phyloP scores from a whole-genome alignment of 37 sponge, comb jelly and placozoan species.

The Geodia barretti region DNA sequence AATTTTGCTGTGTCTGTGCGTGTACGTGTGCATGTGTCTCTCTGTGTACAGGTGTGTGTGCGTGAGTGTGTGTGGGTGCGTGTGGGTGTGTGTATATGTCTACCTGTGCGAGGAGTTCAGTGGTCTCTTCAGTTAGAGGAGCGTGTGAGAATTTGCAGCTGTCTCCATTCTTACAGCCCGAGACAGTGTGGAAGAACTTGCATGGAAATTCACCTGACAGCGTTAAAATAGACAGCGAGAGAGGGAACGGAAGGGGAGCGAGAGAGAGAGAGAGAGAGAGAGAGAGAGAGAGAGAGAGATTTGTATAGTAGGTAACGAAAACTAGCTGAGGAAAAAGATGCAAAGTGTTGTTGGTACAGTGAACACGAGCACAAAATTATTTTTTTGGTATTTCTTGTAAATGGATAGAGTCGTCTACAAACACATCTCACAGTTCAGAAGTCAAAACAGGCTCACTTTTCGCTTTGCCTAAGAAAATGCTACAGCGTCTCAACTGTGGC shows the following conservation, averaged over 20 bases:
- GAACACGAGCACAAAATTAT: neutral
- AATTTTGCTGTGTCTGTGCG: constrained; percentile 33
- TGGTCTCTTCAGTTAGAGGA: constrained; percentile 71
- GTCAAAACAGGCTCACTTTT: neutral
- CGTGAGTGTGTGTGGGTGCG: constrained; percentile 16
- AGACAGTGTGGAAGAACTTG: constrained; percentile 76
- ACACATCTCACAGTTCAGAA: neutral
- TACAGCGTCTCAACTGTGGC: too few relatives aligned
- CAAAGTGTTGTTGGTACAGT: neutral
- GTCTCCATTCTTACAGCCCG: constrained; percentile 75
- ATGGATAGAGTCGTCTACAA: neutral
- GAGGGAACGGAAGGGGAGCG: too few relatives aligned
- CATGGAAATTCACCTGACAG: constrained; percentile 89
- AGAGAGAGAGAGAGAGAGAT: too few relatives aligned
- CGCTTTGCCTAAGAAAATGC: too few relatives aligned
- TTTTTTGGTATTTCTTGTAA: too few relatives aligned
- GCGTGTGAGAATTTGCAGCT: constrained; percentile 89
- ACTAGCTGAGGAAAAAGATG: neutral
- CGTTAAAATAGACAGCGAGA: too few relatives aligned
- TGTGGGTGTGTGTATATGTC: neutral
- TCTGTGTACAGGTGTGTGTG: constrained; percentile 46
- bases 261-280: too few relatives aligned
- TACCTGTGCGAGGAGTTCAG: constrained; percentile 59
- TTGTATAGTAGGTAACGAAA: too few relatives aligned
- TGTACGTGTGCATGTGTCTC: constrained; percentile 14